phyloP scores from a whole-genome alignment of 1,140 invertebrate genomes.

The Listronotus oregonensis region DNA sequence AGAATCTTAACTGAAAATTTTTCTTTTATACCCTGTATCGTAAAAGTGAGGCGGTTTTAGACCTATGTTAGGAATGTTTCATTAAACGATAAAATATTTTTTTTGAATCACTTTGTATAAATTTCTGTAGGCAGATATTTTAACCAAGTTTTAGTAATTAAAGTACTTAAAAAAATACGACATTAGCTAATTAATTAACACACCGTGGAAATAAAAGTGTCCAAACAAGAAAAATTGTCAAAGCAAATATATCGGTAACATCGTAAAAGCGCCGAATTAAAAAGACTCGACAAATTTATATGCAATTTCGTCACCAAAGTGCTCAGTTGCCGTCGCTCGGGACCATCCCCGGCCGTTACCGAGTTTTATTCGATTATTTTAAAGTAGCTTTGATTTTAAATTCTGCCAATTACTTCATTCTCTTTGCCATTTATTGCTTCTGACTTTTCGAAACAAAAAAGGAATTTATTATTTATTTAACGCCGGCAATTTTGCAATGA shows the following conservation, averaged over 20 bases:
- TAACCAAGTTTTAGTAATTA: no score
- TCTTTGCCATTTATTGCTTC: constrained; percentile 36
- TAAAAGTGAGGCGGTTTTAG: no score
- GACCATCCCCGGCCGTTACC: constrained; percentile 29
- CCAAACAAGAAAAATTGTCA: constrained; percentile 25
- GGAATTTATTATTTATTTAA: constrained; percentile 22
- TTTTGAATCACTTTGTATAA: no score
- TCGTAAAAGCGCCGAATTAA: constrained; percentile 22
- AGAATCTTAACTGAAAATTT: no score
- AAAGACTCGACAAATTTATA: constrained; percentile 34
- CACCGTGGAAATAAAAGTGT: constrained; percentile 21
- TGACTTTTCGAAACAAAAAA: constrained; percentile 28
- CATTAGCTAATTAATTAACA: constrained; percentile 5
- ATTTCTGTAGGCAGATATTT: no score
- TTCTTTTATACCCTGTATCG: no score
- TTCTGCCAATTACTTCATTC: constrained; percentile 37
- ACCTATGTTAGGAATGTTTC: no score
- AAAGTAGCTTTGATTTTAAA: constrained; percentile 38
- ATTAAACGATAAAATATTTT: no score
- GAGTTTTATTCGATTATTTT: constrained; percentile 37
- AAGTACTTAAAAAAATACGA: neutral
- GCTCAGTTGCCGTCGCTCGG: constrained; percentile 26
- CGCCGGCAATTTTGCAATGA: neutral
- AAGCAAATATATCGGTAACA: constrained; percentile 30
- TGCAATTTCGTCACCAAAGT: constrained; percentile 36